Conservation (phyloP, 2,113 vertebrate genomes). For the Antigone vipio region DNA sequence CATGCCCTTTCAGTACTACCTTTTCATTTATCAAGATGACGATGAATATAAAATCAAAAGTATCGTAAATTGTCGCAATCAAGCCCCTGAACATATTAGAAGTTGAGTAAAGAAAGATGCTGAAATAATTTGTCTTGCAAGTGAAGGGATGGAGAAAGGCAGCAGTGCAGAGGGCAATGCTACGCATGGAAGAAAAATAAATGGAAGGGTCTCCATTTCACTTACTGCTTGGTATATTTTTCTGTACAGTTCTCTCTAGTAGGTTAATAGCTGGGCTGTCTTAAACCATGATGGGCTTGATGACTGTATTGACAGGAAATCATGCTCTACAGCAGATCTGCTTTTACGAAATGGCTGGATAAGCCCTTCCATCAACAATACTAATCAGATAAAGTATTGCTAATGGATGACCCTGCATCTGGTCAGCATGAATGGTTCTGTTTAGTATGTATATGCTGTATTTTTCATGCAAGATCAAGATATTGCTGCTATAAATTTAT, state of each 20-base stretch:
- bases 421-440: not conserved
- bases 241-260: not conserved
- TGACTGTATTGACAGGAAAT: constrained; percentile 54
- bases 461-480: constrained; percentile 20
- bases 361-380: constrained; percentile 59
- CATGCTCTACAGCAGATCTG: constrained; percentile 53
- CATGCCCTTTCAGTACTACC: not conserved
- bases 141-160: not conserved
- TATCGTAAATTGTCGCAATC: not conserved
- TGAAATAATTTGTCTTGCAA: not conserved
- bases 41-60: not conserved
- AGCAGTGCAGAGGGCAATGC: not conserved
- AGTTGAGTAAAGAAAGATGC: not conserved
- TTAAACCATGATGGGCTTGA: not conserved
- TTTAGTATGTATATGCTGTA: not conserved
- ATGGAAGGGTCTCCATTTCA: not conserved
- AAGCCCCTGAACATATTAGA: not conserved
- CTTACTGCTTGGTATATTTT: not conserved
- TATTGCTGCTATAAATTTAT: not conserved
- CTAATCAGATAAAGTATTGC: constrained; percentile 63
- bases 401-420: constrained; percentile 56
- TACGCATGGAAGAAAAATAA: not conserved
- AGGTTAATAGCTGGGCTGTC: constrained; percentile 37
- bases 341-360: constrained; percentile 34
- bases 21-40: not conserved